Evolutionary conservation across 2,113 vertebrate genomes (phyloP).

Genomic region (Reinhardtius hippoglossoides): DNA sequence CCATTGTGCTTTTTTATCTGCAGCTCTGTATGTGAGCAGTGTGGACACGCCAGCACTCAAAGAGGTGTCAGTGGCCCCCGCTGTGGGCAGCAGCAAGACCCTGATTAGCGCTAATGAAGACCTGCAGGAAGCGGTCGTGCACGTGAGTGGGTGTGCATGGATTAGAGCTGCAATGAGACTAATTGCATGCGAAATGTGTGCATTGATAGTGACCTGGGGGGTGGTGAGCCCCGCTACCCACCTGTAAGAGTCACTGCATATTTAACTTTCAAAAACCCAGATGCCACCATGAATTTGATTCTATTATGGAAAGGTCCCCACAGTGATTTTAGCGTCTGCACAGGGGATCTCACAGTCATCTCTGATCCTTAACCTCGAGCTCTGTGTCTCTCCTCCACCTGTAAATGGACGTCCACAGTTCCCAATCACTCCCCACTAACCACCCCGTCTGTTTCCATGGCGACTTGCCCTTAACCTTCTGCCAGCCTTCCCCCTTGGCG

Average conservation of each 20-base stretch:
- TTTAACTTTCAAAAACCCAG: conserved; percentile 11
- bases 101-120: conserved; percentile 73
- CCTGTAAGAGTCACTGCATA: conserved; percentile 39
- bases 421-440: conserved; percentile 53
- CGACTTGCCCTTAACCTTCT: conserved; percentile 69
- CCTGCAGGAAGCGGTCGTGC: conserved; percentile 35
- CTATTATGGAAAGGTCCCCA: conserved; percentile 15
- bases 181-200: conserved; percentile 56
- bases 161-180: conserved; percentile 54
- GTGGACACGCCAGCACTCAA: not conserved
- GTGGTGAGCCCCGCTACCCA: conserved; percentile 15
- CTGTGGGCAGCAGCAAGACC: conserved; percentile 40
- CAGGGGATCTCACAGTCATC: conserved; percentile 9
- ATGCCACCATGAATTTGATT: not conserved
- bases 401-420: conserved; percentile 70
- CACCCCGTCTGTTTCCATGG: conserved; percentile 73
- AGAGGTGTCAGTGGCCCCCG: conserved; percentile 36
- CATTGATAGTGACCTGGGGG: not conserved
- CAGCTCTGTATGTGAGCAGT: conserved; percentile 15
- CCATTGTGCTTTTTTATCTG: not conserved
- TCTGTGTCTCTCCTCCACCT: conserved; percentile 37
- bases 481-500: conserved; percentile 28
- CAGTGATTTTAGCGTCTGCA: conserved; percentile 14
- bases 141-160: conserved; percentile 22
- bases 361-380: conserved; percentile 34